Percentiles rank a stretch among this genome's conserved stretches.
phyloP scores from a whole-genome alignment of 2,113 vertebrate genomes.

The Nestor notabilis region DNA sequence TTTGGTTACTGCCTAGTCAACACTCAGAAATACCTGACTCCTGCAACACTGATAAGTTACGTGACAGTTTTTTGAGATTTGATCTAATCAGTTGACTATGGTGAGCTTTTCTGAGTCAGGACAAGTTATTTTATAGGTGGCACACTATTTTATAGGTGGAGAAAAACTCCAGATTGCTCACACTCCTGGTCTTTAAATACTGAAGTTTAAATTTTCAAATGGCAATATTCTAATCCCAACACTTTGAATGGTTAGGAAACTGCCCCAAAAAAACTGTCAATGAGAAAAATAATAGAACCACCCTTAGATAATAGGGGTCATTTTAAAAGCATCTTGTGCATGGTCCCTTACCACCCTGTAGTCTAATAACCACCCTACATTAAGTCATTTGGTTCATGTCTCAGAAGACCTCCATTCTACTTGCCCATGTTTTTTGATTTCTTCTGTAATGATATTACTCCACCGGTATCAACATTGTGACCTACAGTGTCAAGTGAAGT shows the following conservation, averaged over 20 bases:
- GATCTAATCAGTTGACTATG: neutral
- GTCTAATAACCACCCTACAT: neutral
- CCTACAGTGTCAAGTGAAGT: neutral
- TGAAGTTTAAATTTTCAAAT: neutral
- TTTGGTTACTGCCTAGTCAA: neutral
- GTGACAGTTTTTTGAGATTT: neutral
- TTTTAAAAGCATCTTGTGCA: neutral
- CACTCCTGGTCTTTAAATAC: neutral
- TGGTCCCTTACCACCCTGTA: neutral
- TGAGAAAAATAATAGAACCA: neutral
- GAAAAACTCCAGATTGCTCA: neutral
- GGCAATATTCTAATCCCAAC: neutral
- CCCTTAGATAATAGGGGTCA: neutral
- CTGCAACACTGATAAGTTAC: neutral
- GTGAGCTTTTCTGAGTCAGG: neutral
- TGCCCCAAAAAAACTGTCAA: neutral
- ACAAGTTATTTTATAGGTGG: neutral
- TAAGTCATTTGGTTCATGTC: neutral
- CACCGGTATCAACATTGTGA: neutral
- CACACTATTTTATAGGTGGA: neutral
- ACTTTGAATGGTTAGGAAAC: neutral
- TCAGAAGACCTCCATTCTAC: neutral
- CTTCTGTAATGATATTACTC: neutral
- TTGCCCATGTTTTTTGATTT: neutral
- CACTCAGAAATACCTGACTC: neutral